phyloP scores from a whole-genome alignment of 2,113 vertebrate genomes.

The Rhinolophus ferrumequinum region DNA sequence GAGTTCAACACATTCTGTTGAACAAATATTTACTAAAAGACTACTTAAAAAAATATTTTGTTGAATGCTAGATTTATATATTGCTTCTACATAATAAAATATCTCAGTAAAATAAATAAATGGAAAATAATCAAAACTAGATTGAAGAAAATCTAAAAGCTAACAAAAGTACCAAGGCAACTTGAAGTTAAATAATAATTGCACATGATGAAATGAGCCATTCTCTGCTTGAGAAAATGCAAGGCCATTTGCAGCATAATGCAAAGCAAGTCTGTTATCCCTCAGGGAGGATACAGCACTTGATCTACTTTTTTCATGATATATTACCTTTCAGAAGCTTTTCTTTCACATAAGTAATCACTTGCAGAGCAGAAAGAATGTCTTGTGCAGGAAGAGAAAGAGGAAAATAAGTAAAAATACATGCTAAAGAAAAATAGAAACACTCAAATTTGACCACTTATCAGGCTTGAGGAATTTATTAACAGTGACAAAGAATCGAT shows the following conservation, averaged over 20 bases:
- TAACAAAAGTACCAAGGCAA: neutral
- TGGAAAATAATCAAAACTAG: neutral
- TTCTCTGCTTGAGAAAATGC: constrained; percentile 46
- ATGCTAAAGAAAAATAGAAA: constrained; percentile 26
- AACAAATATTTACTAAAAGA: neutral
- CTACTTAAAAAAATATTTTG: neutral
- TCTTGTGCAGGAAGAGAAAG: neutral
- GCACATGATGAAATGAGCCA: constrained; percentile 46
- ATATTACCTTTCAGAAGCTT: constrained; percentile 75
- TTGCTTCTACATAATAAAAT: neutral
- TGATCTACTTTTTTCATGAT: constrained; percentile 68
- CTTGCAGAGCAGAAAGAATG: constrained; percentile 63
- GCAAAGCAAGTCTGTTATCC: constrained; percentile 12
- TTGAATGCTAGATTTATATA: neutral
- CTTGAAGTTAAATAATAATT: neutral
- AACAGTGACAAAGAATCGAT: constrained; percentile 63
- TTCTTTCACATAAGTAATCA: constrained; percentile 66
- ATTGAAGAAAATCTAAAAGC: neutral
- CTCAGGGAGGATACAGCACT: constrained; percentile 54
- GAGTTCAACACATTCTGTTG: neutral
- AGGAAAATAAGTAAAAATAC: constrained; percentile 63
- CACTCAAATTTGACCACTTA: constrained; percentile 60
- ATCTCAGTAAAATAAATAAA: neutral
- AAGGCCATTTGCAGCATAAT: neutral
- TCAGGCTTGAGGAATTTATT: constrained; percentile 69